Base-by-base conservation (phyloP, 2,888 invertebrate species). In the Sesamia inferens region DNA sequence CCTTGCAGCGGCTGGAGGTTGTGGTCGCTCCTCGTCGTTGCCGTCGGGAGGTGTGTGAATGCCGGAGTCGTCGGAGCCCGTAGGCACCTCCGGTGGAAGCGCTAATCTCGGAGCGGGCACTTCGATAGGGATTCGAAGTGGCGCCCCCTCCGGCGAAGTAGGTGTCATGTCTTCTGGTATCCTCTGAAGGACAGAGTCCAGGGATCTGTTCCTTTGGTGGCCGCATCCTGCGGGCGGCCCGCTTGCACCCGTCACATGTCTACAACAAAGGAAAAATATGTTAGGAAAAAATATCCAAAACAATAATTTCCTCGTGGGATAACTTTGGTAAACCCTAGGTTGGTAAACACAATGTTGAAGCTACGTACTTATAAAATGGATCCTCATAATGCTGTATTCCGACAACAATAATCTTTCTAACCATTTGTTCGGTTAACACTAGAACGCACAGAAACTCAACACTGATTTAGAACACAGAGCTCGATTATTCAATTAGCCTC, bases 161-260 rank as follows among this genome's bases (percentile, higher is more conserved):
- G 94, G 96, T 96, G 95, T 98, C 97, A 90, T 98, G 88, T 96
- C 98, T 96, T 98, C 98, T 78, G 98, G 98, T 92, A 99, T 98
- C 93, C 98, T 97, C 93, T 98, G 98, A 83, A 98, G 97, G 78
- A 98, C 99, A 75, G 98, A 99, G 93, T 99, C 99, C 93, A 99
- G 96, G 92, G 98, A 98, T 85, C 99, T 97, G 96, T 99, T 99
- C 88, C 99, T 97, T 94, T 98, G 98, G 93, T 98, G 98, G 89
- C 97, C 97, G 84, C 97, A 95, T 94, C 95, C 96, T 80, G 95
- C 93, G 67, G 95, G 94, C 92, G 95, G 95, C 91, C 95, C 95
- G 76, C 89, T 94, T 55, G 93, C 90, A 68, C 93, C 93, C 90
- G 94, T 95, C 95, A 96, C 95, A 93, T 96, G 95, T 90, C 96